Conservation (phyloP, 2,888 invertebrate genomes). For the Lasioglossum villosulum region DNA sequence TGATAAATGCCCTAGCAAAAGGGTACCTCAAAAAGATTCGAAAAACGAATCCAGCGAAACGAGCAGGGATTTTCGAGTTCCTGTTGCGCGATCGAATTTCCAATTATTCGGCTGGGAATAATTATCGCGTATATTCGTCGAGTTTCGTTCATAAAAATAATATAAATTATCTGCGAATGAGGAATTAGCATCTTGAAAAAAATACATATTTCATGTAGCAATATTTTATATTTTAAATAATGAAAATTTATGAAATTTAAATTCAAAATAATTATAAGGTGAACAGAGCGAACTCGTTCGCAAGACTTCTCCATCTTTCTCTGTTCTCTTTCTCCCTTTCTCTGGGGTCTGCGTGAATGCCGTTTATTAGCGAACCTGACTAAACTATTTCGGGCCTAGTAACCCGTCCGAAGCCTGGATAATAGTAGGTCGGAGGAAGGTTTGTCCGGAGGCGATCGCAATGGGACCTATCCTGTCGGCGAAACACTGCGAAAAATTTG, state of each 20-base stretch:
- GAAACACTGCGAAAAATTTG: neutral
- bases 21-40: too few relatives aligned
- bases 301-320: neutral
- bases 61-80: neutral
- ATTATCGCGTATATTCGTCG: neutral
- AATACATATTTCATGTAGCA: too few relatives aligned
- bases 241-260: too few relatives aligned
- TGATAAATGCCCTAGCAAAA: too few relatives aligned
- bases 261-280: too few relatives aligned
- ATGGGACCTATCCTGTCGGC: neutral
- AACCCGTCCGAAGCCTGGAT: constrained; percentile 34
- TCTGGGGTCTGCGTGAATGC: constrained; percentile 28
- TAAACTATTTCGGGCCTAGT: constrained; percentile 38
- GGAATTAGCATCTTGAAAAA: too few relatives aligned
- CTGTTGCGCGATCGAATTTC: neutral
- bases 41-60: neutral
- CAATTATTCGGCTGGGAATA: neutral
- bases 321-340: neutral
- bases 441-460: constrained; percentile 13
- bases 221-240: too few relatives aligned
- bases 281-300: constrained; percentile 17
- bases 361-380: constrained; percentile 41
- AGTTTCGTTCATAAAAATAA: too few relatives aligned
- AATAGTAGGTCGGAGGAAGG: constrained; percentile 41
- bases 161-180: too few relatives aligned